A percentile compares a stretch with the other conserved stretches of the same genome.
These are phyloP conservation scores for Thymelicus lineola DNA, from an alignment of 2,888 invertebrate species.

Conservation along the genomic window DNA sequence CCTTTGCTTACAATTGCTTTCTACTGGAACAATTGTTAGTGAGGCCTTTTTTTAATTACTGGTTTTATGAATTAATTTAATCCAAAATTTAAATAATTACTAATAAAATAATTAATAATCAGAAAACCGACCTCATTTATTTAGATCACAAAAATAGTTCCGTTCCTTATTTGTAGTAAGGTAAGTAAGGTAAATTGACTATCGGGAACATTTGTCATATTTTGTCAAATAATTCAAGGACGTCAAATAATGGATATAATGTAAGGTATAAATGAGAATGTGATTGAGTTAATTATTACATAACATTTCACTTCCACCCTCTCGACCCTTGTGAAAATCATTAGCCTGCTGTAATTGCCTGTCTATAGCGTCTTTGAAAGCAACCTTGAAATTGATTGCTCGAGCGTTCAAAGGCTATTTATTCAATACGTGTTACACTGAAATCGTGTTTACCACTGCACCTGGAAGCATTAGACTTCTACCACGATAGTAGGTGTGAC, in stretches of 20 bases:
- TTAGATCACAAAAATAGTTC: no score
- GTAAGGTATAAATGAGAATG: neutral
- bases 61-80: no score
- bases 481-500: slow-evolving; percentile 67
- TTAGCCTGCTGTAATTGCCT: slow-evolving; percentile 35
- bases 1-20: no score
- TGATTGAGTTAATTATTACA: slow-evolving; percentile 10
- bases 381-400: slow-evolving; percentile 45
- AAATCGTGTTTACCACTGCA: slow-evolving; percentile 36
- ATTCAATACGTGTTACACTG: slow-evolving; percentile 47
- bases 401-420: slow-evolving; percentile 39
- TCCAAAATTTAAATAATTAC: no score
- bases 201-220: no score
- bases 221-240: no score
- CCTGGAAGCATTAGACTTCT: slow-evolving; percentile 66
- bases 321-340: slow-evolving; percentile 29
- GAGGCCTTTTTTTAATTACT: no score
- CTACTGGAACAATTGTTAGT: no score
- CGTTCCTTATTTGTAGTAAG: no score
- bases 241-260: neutral
- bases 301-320: slow-evolving; percentile 23
- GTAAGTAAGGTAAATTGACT: no score
- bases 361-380: slow-evolving; percentile 34
- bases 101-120: no score
- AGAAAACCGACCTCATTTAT: no score